These are phyloP conservation scores for Coleophora deauratella DNA, from an alignment of 2,888 invertebrate genomes.

Conservation along the genomic window DNA sequence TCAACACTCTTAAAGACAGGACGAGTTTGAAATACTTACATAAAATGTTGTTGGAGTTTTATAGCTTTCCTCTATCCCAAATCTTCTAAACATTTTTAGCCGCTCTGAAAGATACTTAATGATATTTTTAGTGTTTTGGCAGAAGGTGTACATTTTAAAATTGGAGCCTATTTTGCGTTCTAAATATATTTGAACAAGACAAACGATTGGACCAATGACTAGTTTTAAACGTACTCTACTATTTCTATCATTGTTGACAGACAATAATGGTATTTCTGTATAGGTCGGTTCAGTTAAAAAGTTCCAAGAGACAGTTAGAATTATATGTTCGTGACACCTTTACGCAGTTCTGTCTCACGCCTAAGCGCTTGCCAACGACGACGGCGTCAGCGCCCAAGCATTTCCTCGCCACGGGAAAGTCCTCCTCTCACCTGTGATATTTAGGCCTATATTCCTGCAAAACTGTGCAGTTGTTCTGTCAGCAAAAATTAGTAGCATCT, in stretches of 20 bases:
- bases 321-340: slow-evolving; percentile 63
- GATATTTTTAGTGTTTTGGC: too few species aligned
- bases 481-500: slow-evolving; percentile 6
- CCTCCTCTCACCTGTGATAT: slow-evolving; percentile 36
- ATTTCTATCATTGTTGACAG: slow-evolving; percentile 49
- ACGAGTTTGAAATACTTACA: too few species aligned
- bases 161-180: too few species aligned
- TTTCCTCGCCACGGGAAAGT: slow-evolving; percentile 43
- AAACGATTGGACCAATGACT: slow-evolving; percentile 8
- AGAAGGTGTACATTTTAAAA: slow-evolving; percentile 3
- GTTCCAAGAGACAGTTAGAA: slow-evolving; percentile 48
- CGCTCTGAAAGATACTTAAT: too few species aligned
- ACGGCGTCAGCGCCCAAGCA: slow-evolving; percentile 49
- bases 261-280: slow-evolving; percentile 55
- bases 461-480: background rate
- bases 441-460: slow-evolving; percentile 40
- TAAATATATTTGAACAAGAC: background rate
- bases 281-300: slow-evolving; percentile 53
- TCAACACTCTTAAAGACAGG: too few species aligned
- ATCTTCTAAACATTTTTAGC: too few species aligned
- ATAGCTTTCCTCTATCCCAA: too few species aligned
- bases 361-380: slow-evolving; percentile 54
- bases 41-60: too few species aligned
- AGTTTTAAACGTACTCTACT: slow-evolving; percentile 34
- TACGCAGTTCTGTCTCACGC: slow-evolving; percentile 67